Base-by-base conservation (phyloP, 37 sponge, comb jelly and placozoan species). In the Amphimedon queenslandica region DNA sequence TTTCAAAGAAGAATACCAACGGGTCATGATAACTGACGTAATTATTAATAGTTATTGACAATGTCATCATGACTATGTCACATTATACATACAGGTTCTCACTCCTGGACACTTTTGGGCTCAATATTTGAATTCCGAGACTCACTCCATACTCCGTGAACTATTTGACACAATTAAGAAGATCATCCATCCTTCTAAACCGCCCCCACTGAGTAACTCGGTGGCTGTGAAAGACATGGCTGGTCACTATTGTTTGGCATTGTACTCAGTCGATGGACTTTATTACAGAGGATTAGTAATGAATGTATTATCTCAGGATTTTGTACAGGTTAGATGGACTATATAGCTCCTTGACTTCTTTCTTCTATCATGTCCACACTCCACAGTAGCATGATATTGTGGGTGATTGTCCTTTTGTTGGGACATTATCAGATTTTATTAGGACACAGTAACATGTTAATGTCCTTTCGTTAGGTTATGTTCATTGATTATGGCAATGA, bases 101-200 rank as follows among this genome's bases (percentile, higher is more conserved):
- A 78, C 84, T 77, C 88, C 95, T 55, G 86, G 85, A 2, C 88
- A 91, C 65, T 91, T 94, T 37, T 94, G 95, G 95, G 95, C 82
- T 24, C 92, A 88, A 72, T 43, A 77, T 5, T 64, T 61, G 16
- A 84, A 87, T 32, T 33, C 29, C 10, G 34, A 55, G 23, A 47
- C 51, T 20, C 18, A 27, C 58, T 37, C 10, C 10, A 8, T 66
- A 2, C 77, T 89, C 10, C 30, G 43, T 5, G 55, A 73, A 23
- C 31, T 93, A 37, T 55, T 82, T 67, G 78, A 72, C n/a, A 32
- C 61, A 67, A 87, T 88, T 67, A 34, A 66, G 8, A 65, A 38
- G 27, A n/a, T 25, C 5, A 47, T 47, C 8, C 13, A 8, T 47
- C 13, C 8, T 13, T 39, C 51, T 2, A 60, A 73, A 0, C 57